phyloP scores from a whole-genome alignment of 2,113 vertebrate species.

The Tor tambroides region DNA sequence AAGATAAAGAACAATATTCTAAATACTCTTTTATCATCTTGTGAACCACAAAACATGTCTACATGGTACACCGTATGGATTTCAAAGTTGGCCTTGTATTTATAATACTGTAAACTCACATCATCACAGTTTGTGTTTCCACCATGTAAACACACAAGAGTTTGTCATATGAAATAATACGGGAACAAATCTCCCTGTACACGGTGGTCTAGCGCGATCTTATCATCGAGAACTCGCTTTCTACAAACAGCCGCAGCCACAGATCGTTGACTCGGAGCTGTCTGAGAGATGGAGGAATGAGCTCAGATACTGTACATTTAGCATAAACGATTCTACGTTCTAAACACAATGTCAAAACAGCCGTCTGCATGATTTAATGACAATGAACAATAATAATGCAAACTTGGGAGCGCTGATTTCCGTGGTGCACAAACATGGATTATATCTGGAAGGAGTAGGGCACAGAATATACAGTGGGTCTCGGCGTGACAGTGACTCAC shows the following conservation, averaged over 20 bases:
- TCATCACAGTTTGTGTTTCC: conserved; percentile 43
- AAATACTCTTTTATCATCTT: conserved; percentile 36
- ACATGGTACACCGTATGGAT: conserved; percentile 38
- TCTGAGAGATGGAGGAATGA: conserved; percentile 7
- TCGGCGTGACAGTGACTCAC: conserved; percentile 40
- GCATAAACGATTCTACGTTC: conserved; percentile 32
- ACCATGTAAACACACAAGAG: conserved; percentile 38
- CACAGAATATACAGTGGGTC: conserved; percentile 50
- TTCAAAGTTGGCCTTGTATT: conserved; percentile 20
- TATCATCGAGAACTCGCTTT: not conserved
- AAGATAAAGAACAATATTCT: conserved; percentile 34
- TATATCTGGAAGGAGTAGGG: conserved; percentile 36
- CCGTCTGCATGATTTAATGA: conserved; percentile 28
- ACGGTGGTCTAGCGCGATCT: conserved; percentile 15
- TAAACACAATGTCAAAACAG: conserved; percentile 44
- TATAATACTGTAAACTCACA: conserved; percentile 43
- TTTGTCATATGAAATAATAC: conserved; percentile 38
- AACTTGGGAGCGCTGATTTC: conserved; percentile 43
- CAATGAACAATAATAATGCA: conserved; percentile 42
- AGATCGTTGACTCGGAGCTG: not conserved
- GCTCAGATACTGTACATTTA: conserved; percentile 31
- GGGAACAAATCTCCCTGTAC: conserved; percentile 24
- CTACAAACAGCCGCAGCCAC: conserved; percentile 11
- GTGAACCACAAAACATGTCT: conserved; percentile 44
- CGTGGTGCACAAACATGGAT: conserved; percentile 21